Evolutionary conservation across 2,797 vertebrate genomes (phyloP).

Genomic region (Lemur catta): DNA sequence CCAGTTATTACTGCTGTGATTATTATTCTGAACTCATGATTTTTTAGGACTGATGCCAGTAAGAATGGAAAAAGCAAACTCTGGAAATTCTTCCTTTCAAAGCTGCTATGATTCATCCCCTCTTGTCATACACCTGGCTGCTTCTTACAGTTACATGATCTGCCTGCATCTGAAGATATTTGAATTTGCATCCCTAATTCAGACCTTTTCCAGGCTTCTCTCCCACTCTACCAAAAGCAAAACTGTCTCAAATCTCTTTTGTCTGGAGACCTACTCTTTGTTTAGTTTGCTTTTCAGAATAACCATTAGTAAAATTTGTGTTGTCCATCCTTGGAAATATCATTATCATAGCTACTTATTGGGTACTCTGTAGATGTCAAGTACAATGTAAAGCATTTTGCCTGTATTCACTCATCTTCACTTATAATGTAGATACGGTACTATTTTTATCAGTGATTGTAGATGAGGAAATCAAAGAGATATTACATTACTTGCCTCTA

Average conservation of each 20-base stretch:
- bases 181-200: background rate
- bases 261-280: background rate
- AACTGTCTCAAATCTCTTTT: background rate
- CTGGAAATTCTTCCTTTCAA: background rate
- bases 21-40: constrained; percentile 6
- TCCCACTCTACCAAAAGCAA: background rate
- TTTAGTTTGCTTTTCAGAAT: background rate
- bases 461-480: background rate
- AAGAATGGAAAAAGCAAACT: background rate
- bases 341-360: background rate
- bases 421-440: background rate
- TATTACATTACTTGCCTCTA: background rate
- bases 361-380: background rate
- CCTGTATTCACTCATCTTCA: background rate
- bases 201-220: background rate
- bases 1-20: background rate
- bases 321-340: background rate
- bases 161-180: background rate
- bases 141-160: background rate
- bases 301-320: constrained; percentile 25
- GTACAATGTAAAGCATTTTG: background rate
- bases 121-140: background rate
- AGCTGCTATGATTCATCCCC: background rate
- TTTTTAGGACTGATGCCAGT: background rate
- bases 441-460: background rate